These are phyloP conservation scores for Goniozus legneri DNA, from an alignment of 1,140 invertebrate genomes.

Conservation along the genomic window DNA sequence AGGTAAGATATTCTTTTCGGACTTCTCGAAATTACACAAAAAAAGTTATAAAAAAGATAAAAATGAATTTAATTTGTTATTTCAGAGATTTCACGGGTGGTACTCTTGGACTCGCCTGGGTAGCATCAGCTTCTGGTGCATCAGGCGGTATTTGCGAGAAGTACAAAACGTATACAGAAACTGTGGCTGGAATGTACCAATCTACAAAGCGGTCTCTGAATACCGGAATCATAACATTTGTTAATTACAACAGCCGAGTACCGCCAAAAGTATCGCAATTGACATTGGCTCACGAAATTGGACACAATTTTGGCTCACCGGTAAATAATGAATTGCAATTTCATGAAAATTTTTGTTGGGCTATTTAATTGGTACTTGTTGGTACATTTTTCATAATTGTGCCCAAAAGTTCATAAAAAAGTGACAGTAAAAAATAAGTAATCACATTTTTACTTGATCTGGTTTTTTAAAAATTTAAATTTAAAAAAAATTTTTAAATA, in stretches of 20 bases:
- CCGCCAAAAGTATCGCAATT: constrained; percentile 96
- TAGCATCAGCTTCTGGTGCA: constrained; percentile 91
- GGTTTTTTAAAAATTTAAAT: constrained; percentile 11
- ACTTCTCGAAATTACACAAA: too few species aligned
- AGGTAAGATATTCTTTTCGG: too few species aligned
- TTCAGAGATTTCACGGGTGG: constrained; percentile 88
- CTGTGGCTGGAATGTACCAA: constrained; percentile 87
- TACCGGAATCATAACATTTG: constrained; percentile 98
- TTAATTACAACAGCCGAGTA: constrained; percentile 97
- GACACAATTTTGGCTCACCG: constrained; percentile 98
- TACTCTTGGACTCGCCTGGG: constrained; percentile 96
- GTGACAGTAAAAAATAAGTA: too few species aligned
- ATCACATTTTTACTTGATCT: constrained; percentile 6
- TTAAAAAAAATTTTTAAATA: constrained; percentile 10
- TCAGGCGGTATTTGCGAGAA: constrained; percentile 99
- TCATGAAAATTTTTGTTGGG: constrained; percentile 4
- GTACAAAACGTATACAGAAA: constrained; percentile 95
- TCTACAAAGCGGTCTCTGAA: constrained; percentile 93
- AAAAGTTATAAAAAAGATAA: too few species aligned
- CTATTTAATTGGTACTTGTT: too few species aligned
- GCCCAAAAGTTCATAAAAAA: too few species aligned
- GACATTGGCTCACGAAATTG: constrained; percentile 98
- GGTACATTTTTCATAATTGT: too few species aligned
- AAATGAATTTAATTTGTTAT: constrained; percentile 8
- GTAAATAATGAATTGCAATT: constrained; percentile 56